A percentile compares a stretch with the other conserved stretches of the same genome.
Evolutionary conservation across 2,113 vertebrate genomes (phyloP).

Genomic region (Columbina picui): DNA sequence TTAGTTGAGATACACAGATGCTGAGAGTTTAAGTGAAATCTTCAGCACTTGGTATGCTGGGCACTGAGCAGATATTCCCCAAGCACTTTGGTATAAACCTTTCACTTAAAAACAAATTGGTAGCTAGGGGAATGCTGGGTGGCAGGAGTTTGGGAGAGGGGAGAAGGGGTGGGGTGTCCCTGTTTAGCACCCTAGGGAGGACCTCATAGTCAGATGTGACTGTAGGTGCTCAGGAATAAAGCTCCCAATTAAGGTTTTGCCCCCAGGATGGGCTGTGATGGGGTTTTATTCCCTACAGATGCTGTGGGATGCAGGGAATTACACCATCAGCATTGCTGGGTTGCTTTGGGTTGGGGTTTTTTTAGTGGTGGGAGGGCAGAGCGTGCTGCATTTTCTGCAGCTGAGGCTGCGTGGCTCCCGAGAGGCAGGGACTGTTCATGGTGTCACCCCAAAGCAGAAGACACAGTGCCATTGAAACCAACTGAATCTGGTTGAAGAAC

Average conservation of each 20-base stretch:
- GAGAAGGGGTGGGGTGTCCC: neutral
- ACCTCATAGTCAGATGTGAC: neutral
- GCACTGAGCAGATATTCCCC: conserved; percentile 43
- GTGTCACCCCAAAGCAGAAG: neutral
- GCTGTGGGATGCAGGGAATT: neutral
- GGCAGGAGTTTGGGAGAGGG: neutral
- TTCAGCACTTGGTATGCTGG: conserved; percentile 62
- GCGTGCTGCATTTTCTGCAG: neutral
- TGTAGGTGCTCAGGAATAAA: neutral
- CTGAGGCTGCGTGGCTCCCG: neutral
- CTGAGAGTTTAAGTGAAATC: conserved; percentile 74
- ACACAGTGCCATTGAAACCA: neutral
- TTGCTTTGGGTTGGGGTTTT: neutral
- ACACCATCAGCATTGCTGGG: neutral
- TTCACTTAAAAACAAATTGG: conserved; percentile 10
- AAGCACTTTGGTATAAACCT: conserved; percentile 36
- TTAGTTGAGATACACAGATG: conserved; percentile 75
- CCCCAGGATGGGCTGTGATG: neutral
- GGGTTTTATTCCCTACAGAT: neutral
- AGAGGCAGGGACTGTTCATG: neutral
- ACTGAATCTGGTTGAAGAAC: neutral
- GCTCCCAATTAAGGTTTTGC: neutral
- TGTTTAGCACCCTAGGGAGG: neutral
- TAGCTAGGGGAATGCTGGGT: neutral
- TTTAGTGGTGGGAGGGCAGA: neutral